These are phyloP conservation scores for Zaprionus vittiger DNA, from an alignment of 1,140 invertebrate species.

Conservation along the genomic window DNA sequence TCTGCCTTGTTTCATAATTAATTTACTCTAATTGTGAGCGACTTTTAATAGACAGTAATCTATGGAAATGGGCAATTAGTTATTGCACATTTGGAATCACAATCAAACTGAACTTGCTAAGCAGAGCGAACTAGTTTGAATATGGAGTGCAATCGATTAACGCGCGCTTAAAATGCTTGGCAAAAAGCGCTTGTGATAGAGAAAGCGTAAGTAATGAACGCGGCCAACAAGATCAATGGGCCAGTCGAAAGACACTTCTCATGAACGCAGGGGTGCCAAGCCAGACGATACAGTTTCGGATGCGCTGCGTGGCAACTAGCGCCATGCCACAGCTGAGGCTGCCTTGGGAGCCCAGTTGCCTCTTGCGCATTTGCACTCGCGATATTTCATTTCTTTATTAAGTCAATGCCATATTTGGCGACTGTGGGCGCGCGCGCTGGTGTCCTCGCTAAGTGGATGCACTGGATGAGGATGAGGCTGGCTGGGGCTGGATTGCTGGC, in stretches of 20 bases:
- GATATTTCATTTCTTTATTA: conserved; percentile 83
- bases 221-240: conserved; percentile 45
- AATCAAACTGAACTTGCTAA: not conserved
- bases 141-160: conserved; percentile 10
- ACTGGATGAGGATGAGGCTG: conserved; percentile 38
- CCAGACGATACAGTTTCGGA: conserved; percentile 64
- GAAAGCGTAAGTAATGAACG: conserved; percentile 31
- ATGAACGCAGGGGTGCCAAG: conserved; percentile 9
- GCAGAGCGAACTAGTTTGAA: not conserved
- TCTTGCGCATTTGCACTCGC: conserved; percentile 34
- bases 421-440: conserved; percentile 66
- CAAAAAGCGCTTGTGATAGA: conserved; percentile 15
- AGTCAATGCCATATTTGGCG: conserved; percentile 79
- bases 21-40: not conserved
- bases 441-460: conserved; percentile 44
- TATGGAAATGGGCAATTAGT: not conserved
- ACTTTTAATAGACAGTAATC: not conserved
- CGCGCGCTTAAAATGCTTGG: not conserved
- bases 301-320: conserved; percentile 64
- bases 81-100: not conserved
- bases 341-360: conserved; percentile 21
- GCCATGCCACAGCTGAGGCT: conserved; percentile 33
- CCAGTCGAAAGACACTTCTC: conserved; percentile 40
- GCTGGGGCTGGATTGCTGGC: not conserved
- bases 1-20: no score